Evolutionary conservation across 2,888 invertebrate species (phyloP), one percentile per base, ranked within the genome.

Genomic region (Parochlus steinenii): DNA sequence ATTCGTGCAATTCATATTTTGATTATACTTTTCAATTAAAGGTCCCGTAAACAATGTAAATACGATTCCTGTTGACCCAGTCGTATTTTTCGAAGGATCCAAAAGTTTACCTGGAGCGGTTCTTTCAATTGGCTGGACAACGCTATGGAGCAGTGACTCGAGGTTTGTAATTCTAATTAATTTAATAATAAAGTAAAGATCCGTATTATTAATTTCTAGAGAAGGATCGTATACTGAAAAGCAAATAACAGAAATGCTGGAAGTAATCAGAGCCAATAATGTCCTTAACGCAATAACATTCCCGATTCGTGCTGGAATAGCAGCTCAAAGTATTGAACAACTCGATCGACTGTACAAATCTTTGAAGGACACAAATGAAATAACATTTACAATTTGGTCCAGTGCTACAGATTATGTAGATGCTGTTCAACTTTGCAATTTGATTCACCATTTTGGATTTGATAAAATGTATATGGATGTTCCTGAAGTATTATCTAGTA

Each of bases 91-190:
- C 17, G 48, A 53, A 1, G 61, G 67, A 3, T 68, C 65, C 1
- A 58, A 65, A 31, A 55, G 62, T 25, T 73, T 79, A 42, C 65
- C 71, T 0, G 61, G 69, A 12, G 67, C 73, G 0, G 71, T 73
- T 0, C 60, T 89, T 3, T 89, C 87, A 6, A 61, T 85, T 5
- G 89, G 85, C 1, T 89, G 89, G 89, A 86, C 82, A 14, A 86
- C 86, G 2, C 64, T 61, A 40, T 74, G 67, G 51, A 65, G 66
- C 4, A 57, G 56, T 1, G 55, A 62, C n/a, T n/a, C n/a, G n/a
- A n/a, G n/a, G 23, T 22, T 8, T 8, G 7, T 8, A 22, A 22
- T 22, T 22, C 23, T 22, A 22, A 22, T 22, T 22, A 8, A 22
- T n/a, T 22, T 22, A 8, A 22, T 22, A 42, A n/a, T n/a, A n/a